Percentiles rank a stretch among this genome's conserved stretches.
phyloP scores from a whole-genome alignment of 1,140 invertebrate genomes.

The Rhagoletis pomonella region DNA sequence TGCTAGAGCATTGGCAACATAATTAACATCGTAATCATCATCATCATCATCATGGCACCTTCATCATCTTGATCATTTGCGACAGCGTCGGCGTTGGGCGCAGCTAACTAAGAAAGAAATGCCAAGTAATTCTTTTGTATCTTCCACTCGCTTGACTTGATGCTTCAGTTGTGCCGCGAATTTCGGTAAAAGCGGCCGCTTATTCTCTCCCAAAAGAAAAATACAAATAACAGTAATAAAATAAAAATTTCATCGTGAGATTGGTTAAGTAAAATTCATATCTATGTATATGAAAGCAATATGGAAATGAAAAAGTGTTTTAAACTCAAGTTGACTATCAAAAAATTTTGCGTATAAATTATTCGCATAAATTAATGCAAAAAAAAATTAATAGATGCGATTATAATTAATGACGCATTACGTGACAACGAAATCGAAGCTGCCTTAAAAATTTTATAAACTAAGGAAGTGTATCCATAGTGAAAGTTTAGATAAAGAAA shows the following conservation, averaged over 20 bases:
- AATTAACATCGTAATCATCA: conserved; percentile 10
- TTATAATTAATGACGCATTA: background rate
- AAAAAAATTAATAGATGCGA: conserved; percentile 25
- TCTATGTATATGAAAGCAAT: background rate
- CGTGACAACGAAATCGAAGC: background rate
- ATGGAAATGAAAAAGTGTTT: background rate
- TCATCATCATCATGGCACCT: background rate
- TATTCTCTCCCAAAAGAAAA: background rate
- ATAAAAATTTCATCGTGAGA: background rate
- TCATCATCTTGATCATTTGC: background rate
- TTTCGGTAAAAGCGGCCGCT: conserved; percentile 41
- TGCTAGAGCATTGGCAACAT: conserved; percentile 17
- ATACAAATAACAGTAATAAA: background rate
- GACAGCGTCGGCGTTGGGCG: background rate
- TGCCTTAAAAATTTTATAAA: conserved; percentile 25
- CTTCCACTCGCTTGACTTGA: background rate
- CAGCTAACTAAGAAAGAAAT: conserved; percentile 6
- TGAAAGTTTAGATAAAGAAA: background rate
- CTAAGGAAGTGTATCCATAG: background rate
- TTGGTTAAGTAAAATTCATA: background rate
- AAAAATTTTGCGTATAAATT: background rate
- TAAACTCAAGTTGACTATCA: background rate
- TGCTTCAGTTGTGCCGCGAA: conserved; percentile 40
- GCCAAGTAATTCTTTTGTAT: conserved; percentile 25
- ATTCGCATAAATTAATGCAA: conserved; percentile 19